Evolutionary conservation across 2,113 vertebrate species (phyloP).

Genomic region (Heterocephalus glaber): DNA sequence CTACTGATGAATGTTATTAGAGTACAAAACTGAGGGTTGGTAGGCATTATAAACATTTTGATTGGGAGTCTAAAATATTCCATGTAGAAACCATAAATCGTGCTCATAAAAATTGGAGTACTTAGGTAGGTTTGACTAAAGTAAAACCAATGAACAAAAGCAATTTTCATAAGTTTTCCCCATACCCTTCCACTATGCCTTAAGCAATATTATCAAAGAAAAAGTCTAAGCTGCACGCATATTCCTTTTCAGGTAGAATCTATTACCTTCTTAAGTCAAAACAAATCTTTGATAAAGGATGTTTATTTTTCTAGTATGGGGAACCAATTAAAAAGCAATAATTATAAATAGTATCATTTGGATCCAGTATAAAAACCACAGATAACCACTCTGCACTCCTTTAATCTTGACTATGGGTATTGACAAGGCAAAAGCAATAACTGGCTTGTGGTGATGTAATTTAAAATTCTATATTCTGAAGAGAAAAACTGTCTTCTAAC

Average conservation of each 20-base stretch:
- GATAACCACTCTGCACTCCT: background rate
- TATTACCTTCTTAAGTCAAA: background rate
- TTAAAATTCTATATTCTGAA: conserved; percentile 56
- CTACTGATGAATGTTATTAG: conserved; percentile 38
- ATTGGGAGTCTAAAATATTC: background rate
- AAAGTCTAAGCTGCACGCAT: background rate
- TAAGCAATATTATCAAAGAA: background rate
- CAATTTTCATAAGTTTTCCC: background rate
- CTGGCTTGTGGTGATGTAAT: background rate
- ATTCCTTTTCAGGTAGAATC: background rate
- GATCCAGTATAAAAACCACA: background rate
- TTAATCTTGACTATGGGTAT: background rate
- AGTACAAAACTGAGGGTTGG: background rate
- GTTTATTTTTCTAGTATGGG: background rate
- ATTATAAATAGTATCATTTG: background rate
- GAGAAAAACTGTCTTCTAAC: background rate
- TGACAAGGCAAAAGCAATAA: conserved; percentile 1
- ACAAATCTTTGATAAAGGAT: background rate
- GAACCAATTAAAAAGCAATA: background rate
- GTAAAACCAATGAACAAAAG: conserved; percentile 9
- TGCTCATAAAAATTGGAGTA: background rate
- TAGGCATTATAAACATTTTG: background rate
- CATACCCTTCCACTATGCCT: background rate
- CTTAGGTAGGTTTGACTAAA: background rate
- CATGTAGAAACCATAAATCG: background rate